phyloP scores from a whole-genome alignment of 2,888 invertebrate genomes.

The Oeneis ivallda region DNA sequence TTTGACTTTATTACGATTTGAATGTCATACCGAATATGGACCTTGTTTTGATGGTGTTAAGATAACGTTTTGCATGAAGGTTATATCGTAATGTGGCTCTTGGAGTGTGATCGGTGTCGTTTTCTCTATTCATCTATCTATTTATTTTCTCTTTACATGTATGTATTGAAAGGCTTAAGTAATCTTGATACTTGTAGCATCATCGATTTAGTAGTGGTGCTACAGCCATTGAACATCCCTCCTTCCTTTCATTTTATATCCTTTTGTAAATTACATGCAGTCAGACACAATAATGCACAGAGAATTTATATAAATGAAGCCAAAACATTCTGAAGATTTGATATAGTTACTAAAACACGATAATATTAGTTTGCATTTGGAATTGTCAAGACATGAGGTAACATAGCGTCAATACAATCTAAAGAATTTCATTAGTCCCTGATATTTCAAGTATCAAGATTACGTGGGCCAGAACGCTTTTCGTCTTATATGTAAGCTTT shows the following conservation, averaged over 20 bases:
- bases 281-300: no score
- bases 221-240: neutral
- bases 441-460: neutral
- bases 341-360: no score
- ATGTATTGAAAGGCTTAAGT: conserved; percentile 39
- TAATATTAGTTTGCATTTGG: no score
- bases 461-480: neutral
- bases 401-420: neutral
- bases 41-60: conserved; percentile 2
- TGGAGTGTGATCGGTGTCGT: conserved; percentile 71
- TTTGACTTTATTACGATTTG: neutral
- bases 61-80: conserved; percentile 52
- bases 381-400: neutral
- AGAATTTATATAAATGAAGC: no score
- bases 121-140: conserved; percentile 60
- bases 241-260: neutral
- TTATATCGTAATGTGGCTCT: conserved; percentile 55
- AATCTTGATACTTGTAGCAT: neutral
- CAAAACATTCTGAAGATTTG: no score
- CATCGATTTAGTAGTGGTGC: neutral
- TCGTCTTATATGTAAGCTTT: conserved; percentile 65
- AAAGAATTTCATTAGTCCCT: neutral
- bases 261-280: no score
- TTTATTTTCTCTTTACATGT: conserved; percentile 48
- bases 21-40: conserved; percentile 2